Evolutionary conservation across 1,140 invertebrate genomes (phyloP), one percentile per base, ranked within the genome.

Genomic region (Drosophila ananassae): DNA sequence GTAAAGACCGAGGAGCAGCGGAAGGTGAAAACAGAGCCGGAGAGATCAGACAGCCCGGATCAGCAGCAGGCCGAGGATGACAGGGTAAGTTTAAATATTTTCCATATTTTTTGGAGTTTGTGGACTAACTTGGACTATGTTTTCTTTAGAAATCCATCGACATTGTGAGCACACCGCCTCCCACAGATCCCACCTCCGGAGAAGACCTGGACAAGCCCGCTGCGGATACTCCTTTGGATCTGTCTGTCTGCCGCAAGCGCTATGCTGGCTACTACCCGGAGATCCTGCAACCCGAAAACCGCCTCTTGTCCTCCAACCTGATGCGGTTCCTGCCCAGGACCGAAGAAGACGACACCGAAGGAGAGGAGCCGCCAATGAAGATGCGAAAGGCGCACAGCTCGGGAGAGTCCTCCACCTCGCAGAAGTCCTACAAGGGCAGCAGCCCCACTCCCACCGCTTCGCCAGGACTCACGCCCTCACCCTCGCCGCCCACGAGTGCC

Each of bases 181-280:
- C 77, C 8, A 34, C 72, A 2, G 82, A 89, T 2, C 61, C 71
- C 17, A 3, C 61, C 12, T 12, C 7, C 7, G 59, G 57, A 71
- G 25, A 21, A 22, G 21, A 22, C 17, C n/a, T 8, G 4, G 41
- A 44, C 41, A 77, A 79, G 32, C 24, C 41, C 51, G 17, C 63
- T 21, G 22, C 57, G 1, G 95, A 96, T 64, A 94, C 95, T 80
- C 96, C 96, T 0, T 79, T 97, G 25, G 96, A 97, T 91, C 92
- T 97, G n/a, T 94, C 95, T 47, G 92, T 95, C 1, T 92, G 93
- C 41, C 91, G 93, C 56, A 91, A 91, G 34, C 80, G 83, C 1
- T 55, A 5, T n/a, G 60, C 44, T 8, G 66, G 64, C 6, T 54
- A 50, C 2, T 22, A 21, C 44, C 44, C 17, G 21, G 44, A 47